Conservation (phyloP, 2,113 vertebrate species). For the Calypte anna region DNA sequence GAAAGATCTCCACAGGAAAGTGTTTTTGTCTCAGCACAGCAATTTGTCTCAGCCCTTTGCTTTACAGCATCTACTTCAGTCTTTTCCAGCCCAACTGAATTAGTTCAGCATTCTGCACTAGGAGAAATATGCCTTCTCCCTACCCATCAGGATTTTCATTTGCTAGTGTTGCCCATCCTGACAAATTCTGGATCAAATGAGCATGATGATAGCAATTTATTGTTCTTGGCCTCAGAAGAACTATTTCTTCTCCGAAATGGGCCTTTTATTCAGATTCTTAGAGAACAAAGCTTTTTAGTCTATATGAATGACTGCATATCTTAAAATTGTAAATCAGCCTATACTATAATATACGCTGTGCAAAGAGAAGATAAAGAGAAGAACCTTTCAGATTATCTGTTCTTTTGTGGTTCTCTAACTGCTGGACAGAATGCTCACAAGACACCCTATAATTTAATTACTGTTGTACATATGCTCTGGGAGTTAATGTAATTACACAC, state of each 20-base stretch:
- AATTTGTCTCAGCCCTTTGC: constrained; percentile 59
- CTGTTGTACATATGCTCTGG: not conserved
- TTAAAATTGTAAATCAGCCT: not conserved
- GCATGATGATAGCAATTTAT: not conserved
- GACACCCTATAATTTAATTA: constrained; percentile 19
- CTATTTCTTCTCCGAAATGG: not conserved
- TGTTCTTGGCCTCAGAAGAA: not conserved
- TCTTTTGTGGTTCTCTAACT: not conserved
- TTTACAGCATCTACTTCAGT: constrained; percentile 20
- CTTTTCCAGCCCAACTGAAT: not conserved
- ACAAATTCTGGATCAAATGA: not conserved
- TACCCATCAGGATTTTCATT: not conserved
- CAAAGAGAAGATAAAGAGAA: not conserved
- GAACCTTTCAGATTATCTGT: not conserved
- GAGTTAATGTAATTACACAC: not conserved
- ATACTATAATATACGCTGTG: not conserved
- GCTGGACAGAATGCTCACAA: not conserved
- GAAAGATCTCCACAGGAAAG: constrained; percentile 47
- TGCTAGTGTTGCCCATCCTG: not conserved
- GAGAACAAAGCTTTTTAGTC: not conserved
- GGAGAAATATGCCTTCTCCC: not conserved
- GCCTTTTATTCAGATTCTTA: not conserved
- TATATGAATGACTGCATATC: not conserved
- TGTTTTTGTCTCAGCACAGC: constrained; percentile 40
- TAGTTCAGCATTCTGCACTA: not conserved